Conservation (phyloP, 2,888 invertebrate genomes). For the Deilephila porcellus region DNA sequence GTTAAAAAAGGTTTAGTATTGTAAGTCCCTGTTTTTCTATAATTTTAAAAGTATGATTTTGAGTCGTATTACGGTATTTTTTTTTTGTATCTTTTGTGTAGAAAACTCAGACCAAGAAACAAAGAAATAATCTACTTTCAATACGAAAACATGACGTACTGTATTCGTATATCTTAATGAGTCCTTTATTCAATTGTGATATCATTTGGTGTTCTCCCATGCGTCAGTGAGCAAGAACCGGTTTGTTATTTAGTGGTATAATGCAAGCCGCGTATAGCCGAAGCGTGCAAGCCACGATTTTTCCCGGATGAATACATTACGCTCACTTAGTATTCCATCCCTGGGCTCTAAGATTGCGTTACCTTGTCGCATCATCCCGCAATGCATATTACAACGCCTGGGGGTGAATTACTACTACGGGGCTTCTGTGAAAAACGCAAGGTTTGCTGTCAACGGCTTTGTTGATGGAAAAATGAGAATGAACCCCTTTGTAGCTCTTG, state of each 20-base stretch:
- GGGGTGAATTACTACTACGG: slow-evolving; percentile 39
- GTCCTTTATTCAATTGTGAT: neutral
- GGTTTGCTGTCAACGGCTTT: slow-evolving; percentile 2
- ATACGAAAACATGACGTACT: neutral
- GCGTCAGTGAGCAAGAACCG: neutral
- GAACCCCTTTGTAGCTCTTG: neutral
- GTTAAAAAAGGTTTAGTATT: too few relatives aligned
- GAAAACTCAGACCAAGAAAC: too few relatives aligned
- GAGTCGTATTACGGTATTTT: too few relatives aligned
- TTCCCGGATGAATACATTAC: slow-evolving; percentile 73
- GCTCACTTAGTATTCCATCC: slow-evolving; percentile 67
- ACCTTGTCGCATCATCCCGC: slow-evolving; percentile 71
- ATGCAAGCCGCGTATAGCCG: slow-evolving; percentile 45
- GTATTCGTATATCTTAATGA: neutral
- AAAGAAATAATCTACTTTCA: neutral
- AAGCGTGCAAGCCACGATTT: slow-evolving; percentile 61
- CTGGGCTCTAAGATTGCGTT: slow-evolving; percentile 66
- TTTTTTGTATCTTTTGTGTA: too few relatives aligned
- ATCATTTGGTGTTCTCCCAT: slow-evolving; percentile 6
- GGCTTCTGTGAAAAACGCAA: neutral
- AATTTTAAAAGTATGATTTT: too few relatives aligned
- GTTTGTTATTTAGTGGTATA: slow-evolving; percentile 2
- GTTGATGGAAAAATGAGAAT: slow-evolving; percentile 12
- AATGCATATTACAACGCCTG: slow-evolving; percentile 67
- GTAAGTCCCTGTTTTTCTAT: too few relatives aligned